Evolutionary conservation across 2,113 vertebrate species (phyloP).

Genomic region (Xiphorhynchus elegans): DNA sequence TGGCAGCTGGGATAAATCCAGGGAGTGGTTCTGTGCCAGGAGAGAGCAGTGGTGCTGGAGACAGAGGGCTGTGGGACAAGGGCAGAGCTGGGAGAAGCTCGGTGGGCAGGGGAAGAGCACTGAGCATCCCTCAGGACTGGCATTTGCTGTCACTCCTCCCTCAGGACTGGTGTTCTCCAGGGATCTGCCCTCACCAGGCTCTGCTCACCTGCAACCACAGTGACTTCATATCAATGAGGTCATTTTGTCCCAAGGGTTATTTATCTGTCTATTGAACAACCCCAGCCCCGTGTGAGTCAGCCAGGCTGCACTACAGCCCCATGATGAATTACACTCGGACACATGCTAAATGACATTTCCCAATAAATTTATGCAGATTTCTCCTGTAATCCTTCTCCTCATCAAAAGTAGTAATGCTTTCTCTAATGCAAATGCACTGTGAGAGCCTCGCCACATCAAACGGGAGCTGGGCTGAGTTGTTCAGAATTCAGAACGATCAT

Average conservation of each 20-base stretch:
- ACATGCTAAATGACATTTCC: constrained; percentile 58
- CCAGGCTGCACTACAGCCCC: constrained; percentile 1
- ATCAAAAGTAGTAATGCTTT: constrained; percentile 46
- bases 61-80: not conserved
- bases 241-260: constrained; percentile 29
- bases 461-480: not conserved
- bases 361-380: constrained; percentile 61
- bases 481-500: not conserved
- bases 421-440: constrained; percentile 38
- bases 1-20: not conserved
- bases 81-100: not conserved
- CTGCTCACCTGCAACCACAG: not conserved
- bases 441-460: constrained; percentile 15
- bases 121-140: not conserved
- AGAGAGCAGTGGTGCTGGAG: not conserved
- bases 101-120: not conserved
- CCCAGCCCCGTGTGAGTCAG: constrained; percentile 27
- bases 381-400: constrained; percentile 63
- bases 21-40: not conserved
- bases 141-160: not conserved
- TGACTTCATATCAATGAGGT: not conserved
- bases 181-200: not conserved
- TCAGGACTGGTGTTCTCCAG: not conserved
- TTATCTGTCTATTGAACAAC: not conserved
- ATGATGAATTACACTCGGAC: constrained; percentile 45